A percentile compares a stretch with the other conserved stretches of the same genome.
Conservation (phyloP, 2,797 vertebrate species). For the Dromococcyx pavoninus region DNA sequence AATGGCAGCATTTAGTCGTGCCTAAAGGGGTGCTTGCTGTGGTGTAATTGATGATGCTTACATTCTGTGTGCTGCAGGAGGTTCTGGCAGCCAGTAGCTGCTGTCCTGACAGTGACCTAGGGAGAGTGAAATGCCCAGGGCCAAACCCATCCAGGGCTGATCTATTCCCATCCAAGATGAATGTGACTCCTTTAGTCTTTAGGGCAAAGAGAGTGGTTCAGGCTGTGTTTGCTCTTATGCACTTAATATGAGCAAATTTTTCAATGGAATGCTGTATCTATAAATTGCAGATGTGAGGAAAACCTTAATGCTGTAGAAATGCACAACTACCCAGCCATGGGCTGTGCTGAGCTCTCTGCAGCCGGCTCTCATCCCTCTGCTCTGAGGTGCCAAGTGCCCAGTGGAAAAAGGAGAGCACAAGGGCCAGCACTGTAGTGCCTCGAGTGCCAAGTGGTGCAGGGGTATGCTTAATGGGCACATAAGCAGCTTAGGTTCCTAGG, state of each 20-base stretch:
- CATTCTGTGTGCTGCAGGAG: neutral
- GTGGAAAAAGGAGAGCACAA: rapidly evolving
- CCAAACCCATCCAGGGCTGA: neutral
- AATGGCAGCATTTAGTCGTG: conserved; percentile 18
- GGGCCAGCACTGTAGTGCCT: rapidly evolving
- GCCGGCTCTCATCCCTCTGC: neutral
- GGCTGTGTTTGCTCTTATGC: neutral
- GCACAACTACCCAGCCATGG: rapidly evolving
- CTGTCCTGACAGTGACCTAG: neutral
- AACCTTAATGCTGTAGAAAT: rapidly evolving
- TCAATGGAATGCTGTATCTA: neutral
- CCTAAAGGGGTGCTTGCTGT: conserved; percentile 7
- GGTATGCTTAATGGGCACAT: neutral
- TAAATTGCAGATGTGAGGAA: neutral
- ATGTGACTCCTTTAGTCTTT: neutral
- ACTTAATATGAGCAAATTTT: neutral
- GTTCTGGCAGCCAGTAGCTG: neutral
- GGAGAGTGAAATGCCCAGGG: neutral
- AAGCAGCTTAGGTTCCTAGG: neutral
- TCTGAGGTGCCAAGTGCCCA: neutral
- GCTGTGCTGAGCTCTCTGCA: neutral
- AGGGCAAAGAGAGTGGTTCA: neutral
- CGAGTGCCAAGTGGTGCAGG: neutral
- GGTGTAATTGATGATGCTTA: neutral
- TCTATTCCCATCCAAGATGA: neutral